Percentiles rank a stretch among this genome's conserved stretches.
These are phyloP conservation scores for Hypomecis atomaria DNA, from an alignment of 2,888 invertebrate genomes.

Conservation along the genomic window DNA sequence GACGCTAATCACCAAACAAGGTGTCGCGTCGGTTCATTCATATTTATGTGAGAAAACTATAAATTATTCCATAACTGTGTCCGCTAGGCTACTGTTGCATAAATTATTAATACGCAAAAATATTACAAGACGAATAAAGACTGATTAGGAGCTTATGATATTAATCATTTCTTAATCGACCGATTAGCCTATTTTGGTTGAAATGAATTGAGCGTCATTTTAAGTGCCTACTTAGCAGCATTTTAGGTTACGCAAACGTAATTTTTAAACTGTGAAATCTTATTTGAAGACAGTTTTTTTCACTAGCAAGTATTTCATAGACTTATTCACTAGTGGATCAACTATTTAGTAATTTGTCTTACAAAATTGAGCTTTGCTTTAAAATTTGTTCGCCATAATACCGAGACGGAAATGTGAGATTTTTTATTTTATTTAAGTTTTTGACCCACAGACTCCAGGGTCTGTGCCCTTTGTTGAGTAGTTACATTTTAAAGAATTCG, in stretches of 20 bases:
- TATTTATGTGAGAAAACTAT: constrained; percentile 54
- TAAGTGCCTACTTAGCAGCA: too few relatives aligned
- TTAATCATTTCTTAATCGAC: not conserved
- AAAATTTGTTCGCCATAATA: too few relatives aligned
- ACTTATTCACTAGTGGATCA: too few relatives aligned
- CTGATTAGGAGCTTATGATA: not conserved
- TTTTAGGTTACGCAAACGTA: not conserved
- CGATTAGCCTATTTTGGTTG: constrained; percentile 1
- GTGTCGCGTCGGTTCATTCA: constrained; percentile 44
- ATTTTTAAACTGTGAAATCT: not conserved
- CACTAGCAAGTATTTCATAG: too few relatives aligned
- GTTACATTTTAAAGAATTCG: too few relatives aligned
- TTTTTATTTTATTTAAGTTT: too few relatives aligned
- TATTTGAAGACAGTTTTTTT: too few relatives aligned
- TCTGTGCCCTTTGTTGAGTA: too few relatives aligned
- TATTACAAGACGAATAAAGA: constrained; percentile 4
- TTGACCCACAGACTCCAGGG: too few relatives aligned
- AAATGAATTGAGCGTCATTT: not conserved
- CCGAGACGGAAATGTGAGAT: too few relatives aligned
- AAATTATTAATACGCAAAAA: constrained; percentile 17
- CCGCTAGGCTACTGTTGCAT: constrained; percentile 26
- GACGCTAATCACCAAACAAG: constrained; percentile 50
- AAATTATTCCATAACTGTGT: constrained; percentile 23
- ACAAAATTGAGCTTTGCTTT: too few relatives aligned
- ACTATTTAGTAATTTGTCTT: too few relatives aligned